A percentile compares a stretch with the other conserved stretches of the same genome.
phyloP scores from a whole-genome alignment of 2,888 invertebrate species.

The Hemaris fuciformis region DNA sequence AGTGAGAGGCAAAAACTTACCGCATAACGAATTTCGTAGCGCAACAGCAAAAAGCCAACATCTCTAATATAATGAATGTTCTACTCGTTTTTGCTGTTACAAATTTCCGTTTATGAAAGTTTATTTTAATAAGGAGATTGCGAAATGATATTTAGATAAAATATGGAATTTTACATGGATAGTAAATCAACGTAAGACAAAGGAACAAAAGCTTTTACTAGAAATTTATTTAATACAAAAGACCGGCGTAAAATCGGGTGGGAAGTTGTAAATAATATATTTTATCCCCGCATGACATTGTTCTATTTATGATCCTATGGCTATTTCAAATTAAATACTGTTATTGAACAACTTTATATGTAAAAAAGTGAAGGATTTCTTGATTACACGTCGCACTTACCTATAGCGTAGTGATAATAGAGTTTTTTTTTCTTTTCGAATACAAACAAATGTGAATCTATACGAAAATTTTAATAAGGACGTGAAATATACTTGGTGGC shows the following conservation, averaged over 20 bases:
- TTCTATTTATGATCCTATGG: neutral
- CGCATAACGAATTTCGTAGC: neutral
- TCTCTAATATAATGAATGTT: neutral
- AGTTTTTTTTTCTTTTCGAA: no score
- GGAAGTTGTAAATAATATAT: neutral
- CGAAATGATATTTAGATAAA: neutral
- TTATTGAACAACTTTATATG: no score
- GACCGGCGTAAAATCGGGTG: neutral
- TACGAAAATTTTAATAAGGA: no score
- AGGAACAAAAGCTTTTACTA: neutral
- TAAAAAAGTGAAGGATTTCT: no score
- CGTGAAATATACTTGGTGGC: neutral
- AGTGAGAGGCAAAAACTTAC: neutral
- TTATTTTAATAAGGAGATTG: neutral
- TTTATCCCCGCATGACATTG: neutral
- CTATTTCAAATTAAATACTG: neutral
- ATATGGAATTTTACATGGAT: neutral
- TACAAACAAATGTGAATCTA: no score
- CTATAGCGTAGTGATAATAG: no score
- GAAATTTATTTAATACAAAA: neutral
- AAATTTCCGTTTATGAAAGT: neutral
- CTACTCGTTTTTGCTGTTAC: neutral
- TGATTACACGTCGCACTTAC: no score
- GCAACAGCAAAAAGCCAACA: neutral
- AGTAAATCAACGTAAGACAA: neutral